phyloP scores from a whole-genome alignment of 2,113 vertebrate genomes.

The Caloenas nicobarica region DNA sequence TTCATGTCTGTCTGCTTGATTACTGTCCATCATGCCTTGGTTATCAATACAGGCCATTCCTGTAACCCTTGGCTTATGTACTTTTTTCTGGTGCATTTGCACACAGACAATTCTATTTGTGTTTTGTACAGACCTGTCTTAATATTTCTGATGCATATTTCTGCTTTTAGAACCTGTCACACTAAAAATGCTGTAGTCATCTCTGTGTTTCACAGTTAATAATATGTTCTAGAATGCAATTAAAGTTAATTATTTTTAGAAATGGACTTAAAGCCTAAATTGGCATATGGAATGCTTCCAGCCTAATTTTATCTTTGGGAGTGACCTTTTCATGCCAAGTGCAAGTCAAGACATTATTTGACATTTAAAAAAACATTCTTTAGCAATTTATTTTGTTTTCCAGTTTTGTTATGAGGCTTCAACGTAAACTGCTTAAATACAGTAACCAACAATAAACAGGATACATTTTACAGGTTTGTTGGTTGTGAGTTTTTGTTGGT shows the following conservation, averaged over 20 bases:
- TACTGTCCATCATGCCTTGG: neutral
- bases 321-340: slow-evolving; percentile 27
- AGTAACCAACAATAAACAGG: neutral
- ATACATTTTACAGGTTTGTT: neutral
- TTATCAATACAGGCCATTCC: neutral
- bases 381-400: neutral
- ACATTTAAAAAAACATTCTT: neutral
- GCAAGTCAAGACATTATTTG: neutral
- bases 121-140: neutral
- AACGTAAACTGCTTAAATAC: neutral
- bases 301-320: slow-evolving; percentile 5
- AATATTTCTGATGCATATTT: neutral
- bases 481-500: too few relatives aligned
- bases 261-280: neutral
- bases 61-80: neutral
- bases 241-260: slow-evolving; percentile 42
- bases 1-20: neutral
- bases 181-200: neutral
- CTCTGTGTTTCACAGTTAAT: neutral
- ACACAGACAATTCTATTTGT: neutral
- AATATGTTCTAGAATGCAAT: neutral
- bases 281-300: slow-evolving; percentile 13
- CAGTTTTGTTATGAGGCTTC: neutral
- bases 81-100: neutral
- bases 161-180: neutral